Evolutionary conservation across 2,113 vertebrate genomes (phyloP).

Genomic region (Genyomyrus donnyi): DNA sequence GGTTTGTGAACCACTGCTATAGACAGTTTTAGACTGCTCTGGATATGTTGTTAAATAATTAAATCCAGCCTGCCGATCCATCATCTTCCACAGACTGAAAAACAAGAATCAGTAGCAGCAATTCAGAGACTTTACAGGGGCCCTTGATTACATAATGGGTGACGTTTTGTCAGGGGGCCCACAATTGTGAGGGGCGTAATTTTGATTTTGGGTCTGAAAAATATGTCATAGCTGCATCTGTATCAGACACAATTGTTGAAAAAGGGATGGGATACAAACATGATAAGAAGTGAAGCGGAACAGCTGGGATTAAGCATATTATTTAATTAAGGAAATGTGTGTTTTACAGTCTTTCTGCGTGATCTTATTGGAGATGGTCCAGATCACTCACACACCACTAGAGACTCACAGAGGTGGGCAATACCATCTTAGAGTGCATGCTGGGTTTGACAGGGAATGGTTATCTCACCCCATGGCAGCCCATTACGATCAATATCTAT

Average conservation of each 20-base stretch:
- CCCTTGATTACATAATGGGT: neutral
- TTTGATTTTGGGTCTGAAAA: neutral
- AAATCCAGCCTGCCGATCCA: neutral
- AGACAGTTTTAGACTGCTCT: neutral
- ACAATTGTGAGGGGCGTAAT: neutral
- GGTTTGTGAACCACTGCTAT: neutral
- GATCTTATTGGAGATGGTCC: neutral
- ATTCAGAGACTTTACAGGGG: neutral
- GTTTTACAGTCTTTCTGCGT: neutral
- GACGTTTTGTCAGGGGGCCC: neutral
- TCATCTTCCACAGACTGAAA: neutral
- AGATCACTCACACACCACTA: neutral
- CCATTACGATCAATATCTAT: conserved; percentile 52
- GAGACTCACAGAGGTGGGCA: neutral
- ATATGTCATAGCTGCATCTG: neutral
- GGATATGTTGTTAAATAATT: neutral
- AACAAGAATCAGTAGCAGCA: neutral
- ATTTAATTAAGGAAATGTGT: neutral
- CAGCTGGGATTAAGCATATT: neutral
- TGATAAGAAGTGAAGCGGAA: neutral
- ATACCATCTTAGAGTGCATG: neutral
- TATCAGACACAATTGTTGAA: neutral
- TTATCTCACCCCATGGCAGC: conserved; percentile 35
- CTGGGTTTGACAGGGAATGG: conserved; percentile 41
- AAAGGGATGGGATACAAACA: neutral